Evolutionary conservation across 2,888 invertebrate genomes (phyloP).

Genomic region (Ophion obscuratus): DNA sequence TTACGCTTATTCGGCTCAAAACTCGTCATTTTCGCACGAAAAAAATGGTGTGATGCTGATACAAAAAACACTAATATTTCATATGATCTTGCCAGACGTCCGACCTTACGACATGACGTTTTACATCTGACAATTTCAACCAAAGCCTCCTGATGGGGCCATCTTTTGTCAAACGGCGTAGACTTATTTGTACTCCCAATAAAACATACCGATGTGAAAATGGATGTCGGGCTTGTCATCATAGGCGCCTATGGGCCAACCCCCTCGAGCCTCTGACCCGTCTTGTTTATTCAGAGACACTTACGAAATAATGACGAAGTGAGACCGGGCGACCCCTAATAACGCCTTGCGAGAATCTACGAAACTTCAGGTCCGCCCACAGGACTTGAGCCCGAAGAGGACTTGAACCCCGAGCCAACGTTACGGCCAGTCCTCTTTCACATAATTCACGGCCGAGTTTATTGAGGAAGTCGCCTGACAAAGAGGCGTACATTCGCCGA

Average conservation of each 20-base stretch:
- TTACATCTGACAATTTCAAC: too few species aligned
- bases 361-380: constrained; percentile 60
- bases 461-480: constrained; percentile 70
- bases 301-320: constrained; percentile 62
- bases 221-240: constrained; percentile 15
- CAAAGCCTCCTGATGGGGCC: too few species aligned
- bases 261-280: constrained; percentile 60
- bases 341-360: constrained; percentile 52
- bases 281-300: constrained; percentile 54
- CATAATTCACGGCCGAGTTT: constrained; percentile 70
- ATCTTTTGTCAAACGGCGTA: too few species aligned
- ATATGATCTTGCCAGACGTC: too few species aligned
- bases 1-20: too few species aligned
- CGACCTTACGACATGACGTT: too few species aligned
- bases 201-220: constrained; percentile 18
- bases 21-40: too few species aligned
- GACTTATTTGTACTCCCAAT: not conserved
- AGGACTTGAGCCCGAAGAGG: constrained; percentile 33
- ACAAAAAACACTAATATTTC: too few species aligned
- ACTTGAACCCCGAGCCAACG: constrained; percentile 37
- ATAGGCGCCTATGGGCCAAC: constrained; percentile 51
- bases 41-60: too few species aligned
- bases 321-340: constrained; percentile 63
- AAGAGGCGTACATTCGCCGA: constrained; percentile 55
- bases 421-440: constrained; percentile 58